Conservation (phyloP, 2,113 vertebrate species). For the Pelecanus crispus region DNA sequence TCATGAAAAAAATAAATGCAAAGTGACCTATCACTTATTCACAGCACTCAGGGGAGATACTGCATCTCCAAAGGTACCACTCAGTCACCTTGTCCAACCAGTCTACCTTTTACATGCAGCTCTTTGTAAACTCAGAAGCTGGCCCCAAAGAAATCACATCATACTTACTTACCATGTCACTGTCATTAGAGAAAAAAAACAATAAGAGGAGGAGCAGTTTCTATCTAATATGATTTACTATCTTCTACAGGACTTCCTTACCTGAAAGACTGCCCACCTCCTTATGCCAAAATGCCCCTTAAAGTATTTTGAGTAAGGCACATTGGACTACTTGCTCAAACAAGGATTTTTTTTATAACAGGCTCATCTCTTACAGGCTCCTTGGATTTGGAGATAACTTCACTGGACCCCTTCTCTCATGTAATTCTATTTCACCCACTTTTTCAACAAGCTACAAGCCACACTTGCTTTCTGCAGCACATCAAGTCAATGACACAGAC, state of each 20-base stretch:
- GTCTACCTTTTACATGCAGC: not conserved
- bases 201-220: not conserved
- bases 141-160: not conserved
- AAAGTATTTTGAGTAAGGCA: not conserved
- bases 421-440: not conserved
- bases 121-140: not conserved
- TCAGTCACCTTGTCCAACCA: not conserved
- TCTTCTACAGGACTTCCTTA: not conserved
- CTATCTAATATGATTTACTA: not conserved
- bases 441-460: not conserved
- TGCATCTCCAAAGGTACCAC: not conserved
- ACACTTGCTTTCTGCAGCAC: not conserved
- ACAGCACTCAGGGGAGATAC: fast-evolving
- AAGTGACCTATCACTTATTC: not conserved
- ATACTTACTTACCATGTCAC: fast-evolving
- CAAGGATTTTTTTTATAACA: not conserved
- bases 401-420: not conserved
- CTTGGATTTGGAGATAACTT: not conserved
- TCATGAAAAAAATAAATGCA: not conserved
- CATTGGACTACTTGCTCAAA: not conserved
- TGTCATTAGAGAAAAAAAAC: not conserved
- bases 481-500: not conserved
- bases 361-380: not conserved
- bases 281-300: not conserved
- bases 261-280: not conserved